Evolutionary conservation across 1,140 invertebrate species (phyloP), one percentile per base, ranked within the genome.

Genomic region (Cydia fagiglandana): DNA sequence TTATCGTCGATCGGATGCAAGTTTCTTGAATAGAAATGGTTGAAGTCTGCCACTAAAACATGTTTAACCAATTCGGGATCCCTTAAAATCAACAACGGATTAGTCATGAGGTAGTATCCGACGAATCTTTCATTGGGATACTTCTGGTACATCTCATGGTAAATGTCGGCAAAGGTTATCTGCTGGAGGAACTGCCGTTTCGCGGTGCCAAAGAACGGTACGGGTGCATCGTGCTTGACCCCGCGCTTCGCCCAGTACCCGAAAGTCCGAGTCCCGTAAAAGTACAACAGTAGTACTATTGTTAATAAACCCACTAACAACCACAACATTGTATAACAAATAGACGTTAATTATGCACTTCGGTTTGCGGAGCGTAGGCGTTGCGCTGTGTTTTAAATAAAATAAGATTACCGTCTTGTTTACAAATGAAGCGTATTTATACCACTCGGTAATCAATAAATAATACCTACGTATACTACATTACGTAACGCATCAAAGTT

Each of bases 241-340:
- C 89, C 90, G 73, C 78, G 78, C n/a, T 86, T 83, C 38, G 85
- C 81, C 94, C 94, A 94, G 77, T 93, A 94, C 68, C 85, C 77
- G 73, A 85, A 88, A 34, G 81, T 77, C 64, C 79, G 70, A 6
- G 79, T 75, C 13, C 76, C 28, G 38, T 78, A 78, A 41, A 15
- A 45, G 41, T 80, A 79, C 4, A 74, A 28, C 9, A 76, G 7
- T 24, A 61, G 15, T 10, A 61, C n/a, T 9, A 61, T 6, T 24
- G 56, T 10, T 61, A 61, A 61, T 61, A 61, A 61, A 6, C 56
- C 56, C 56, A 61, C 56, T 17, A 20, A 61, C 20, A 61, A 61
- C 56, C 56, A 61, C 56, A 61, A 61, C 56, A 61, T 61, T 20
- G 56, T 20, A 20, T 2, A 17, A 61, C 2, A 20, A 61, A 20